These are phyloP conservation scores for Myotis yumanensis DNA, from an alignment of 2,113 vertebrate species.

Conservation along the genomic window DNA sequence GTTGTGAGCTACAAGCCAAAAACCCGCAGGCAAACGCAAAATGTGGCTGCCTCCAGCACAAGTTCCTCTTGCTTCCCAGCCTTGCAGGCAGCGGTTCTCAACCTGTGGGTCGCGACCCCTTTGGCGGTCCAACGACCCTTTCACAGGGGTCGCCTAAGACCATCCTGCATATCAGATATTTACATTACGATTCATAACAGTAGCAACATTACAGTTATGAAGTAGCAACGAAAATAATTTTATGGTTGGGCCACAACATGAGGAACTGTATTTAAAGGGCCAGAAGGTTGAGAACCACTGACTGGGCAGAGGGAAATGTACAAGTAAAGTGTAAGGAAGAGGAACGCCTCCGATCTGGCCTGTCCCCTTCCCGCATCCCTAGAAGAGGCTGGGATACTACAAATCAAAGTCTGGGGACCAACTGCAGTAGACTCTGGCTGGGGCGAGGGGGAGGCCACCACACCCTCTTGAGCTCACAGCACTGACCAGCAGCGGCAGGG, in stretches of 20 bases:
- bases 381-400: not conserved
- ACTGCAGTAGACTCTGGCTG: not conserved
- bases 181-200: too few species aligned
- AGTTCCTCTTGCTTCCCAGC: slow-evolving; percentile 38
- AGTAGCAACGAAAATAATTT: too few species aligned
- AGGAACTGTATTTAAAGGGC: too few species aligned
- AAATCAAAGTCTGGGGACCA: not conserved
- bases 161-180: too few species aligned
- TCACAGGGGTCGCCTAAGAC: too few species aligned
- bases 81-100: not conserved
- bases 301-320: not conserved
- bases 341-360: not conserved
- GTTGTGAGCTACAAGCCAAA: not conserved
- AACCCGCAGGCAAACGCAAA: not conserved
- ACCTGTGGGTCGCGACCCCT: too few species aligned
- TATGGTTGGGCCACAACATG: too few species aligned
- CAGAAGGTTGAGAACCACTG: not conserved
- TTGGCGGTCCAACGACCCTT: too few species aligned
- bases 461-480: slow-evolving; percentile 58
- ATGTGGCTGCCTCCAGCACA: not conserved
- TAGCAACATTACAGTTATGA: too few species aligned
- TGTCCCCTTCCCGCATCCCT: not conserved
- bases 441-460: not conserved
- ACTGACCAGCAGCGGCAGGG: not conserved
- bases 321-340: not conserved